A percentile compares a stretch with the other conserved stretches of the same genome.
These are phyloP conservation scores for Drosophila cognata DNA, from an alignment of 2,888 invertebrate species.

Conservation along the genomic window DNA sequence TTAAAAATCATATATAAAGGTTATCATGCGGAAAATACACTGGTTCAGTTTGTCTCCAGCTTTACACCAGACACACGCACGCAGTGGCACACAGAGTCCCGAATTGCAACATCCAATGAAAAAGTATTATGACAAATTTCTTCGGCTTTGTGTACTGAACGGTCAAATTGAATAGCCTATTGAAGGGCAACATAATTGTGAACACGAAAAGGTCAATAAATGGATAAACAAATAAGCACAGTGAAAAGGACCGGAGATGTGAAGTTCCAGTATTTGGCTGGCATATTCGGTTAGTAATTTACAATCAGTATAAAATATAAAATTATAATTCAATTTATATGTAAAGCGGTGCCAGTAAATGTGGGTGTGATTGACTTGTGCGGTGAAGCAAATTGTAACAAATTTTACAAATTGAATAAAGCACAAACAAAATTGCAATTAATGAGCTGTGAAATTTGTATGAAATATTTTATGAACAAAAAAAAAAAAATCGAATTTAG, in stretches of 20 bases:
- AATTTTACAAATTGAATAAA: neutral
- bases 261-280: constrained; percentile 81
- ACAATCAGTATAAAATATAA: neutral
- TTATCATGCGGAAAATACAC: constrained; percentile 50
- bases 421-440: neutral
- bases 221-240: constrained; percentile 4
- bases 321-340: neutral
- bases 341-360: neutral
- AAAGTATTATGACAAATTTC: constrained; percentile 35
- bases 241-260: constrained; percentile 49
- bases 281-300: constrained; percentile 78
- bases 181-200: neutral
- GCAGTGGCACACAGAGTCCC: too few species aligned
- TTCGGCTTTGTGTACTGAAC: neutral
- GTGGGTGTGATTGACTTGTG: neutral
- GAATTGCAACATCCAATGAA: neutral
- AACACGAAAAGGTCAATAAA: neutral
- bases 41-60: constrained; percentile 54
- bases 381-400: neutral
- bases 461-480: neutral
- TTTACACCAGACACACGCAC: constrained; percentile 6
- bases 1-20: constrained; percentile 62
- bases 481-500: neutral
- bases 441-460: neutral
- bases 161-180: neutral